phyloP scores from a whole-genome alignment of 2,113 vertebrate species.

The Amphiprion percula region DNA sequence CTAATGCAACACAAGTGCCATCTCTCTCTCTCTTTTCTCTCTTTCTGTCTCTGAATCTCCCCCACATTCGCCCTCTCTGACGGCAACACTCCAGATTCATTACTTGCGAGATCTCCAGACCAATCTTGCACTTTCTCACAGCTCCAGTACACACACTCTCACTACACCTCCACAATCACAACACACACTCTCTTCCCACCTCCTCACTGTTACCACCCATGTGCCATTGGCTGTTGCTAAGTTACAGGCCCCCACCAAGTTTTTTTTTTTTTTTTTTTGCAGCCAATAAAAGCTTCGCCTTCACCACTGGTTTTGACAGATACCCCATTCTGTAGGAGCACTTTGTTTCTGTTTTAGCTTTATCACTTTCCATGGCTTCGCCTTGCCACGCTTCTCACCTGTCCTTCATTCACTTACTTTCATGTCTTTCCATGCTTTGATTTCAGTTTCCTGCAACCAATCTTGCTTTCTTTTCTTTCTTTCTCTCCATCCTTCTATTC shows the following conservation, averaged over 20 bases:
- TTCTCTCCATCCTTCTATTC: background rate
- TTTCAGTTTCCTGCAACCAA: background rate
- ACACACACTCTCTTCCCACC: constrained; percentile 67
- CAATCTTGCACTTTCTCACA: constrained; percentile 77
- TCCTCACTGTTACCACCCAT: constrained; percentile 76
- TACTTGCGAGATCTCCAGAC: constrained; percentile 72
- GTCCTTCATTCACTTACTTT: constrained; percentile 10
- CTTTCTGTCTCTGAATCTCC: constrained; percentile 28
- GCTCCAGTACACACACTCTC: constrained; percentile 64
- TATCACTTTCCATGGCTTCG: constrained; percentile 23
- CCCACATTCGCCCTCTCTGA: constrained; percentile 42
- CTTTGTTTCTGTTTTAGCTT: constrained; percentile 56
- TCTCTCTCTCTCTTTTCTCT: constrained; percentile 13
- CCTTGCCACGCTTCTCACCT: constrained; percentile 13
- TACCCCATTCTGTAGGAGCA: constrained; percentile 45
- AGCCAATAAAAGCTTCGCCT: constrained; percentile 60
- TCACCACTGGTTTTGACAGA: constrained; percentile 54
- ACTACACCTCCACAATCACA: constrained; percentile 71
- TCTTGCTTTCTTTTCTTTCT: background rate
- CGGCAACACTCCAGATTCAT: constrained; percentile 70
- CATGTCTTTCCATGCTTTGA: background rate
- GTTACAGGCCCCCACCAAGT: constrained; percentile 75
- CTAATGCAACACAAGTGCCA: constrained; percentile 16
- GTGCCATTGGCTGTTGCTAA: constrained; percentile 81
- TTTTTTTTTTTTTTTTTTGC: constrained; percentile 8